Evolutionary conservation across 2,113 vertebrate species (phyloP).

Genomic region (Bubo blakistoni): DNA sequence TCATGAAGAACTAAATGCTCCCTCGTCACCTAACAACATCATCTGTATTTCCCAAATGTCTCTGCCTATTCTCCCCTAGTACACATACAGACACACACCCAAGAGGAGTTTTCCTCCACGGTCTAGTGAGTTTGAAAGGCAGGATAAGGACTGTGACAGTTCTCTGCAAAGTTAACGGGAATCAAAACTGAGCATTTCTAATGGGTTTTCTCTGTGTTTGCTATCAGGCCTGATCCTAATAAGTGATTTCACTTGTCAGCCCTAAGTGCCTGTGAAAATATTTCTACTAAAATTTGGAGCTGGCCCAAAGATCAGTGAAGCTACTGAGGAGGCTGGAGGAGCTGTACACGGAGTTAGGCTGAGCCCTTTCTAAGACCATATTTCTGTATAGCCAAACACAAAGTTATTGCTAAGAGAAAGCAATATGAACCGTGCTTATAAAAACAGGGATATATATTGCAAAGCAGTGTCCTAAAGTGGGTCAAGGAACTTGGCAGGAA

Average conservation of each 20-base stretch:
- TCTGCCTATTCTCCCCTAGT: background rate
- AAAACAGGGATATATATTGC: fast-evolving
- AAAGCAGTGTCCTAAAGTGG: background rate
- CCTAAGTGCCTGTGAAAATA: background rate
- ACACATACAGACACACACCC: background rate
- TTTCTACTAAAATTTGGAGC: background rate
- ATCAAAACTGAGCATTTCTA: background rate
- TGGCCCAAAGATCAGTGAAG: background rate
- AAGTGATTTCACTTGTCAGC: background rate
- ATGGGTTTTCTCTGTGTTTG: background rate
- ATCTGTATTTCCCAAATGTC: background rate
- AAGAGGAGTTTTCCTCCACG: background rate
- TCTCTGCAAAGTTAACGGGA: background rate
- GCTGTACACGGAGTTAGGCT: fast-evolving
- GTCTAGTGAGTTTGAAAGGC: background rate
- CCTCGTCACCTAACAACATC: background rate
- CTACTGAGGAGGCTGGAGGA: background rate
- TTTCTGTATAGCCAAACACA: background rate
- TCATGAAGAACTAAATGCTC: background rate
- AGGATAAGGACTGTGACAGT: background rate
- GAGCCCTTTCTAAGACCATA: background rate
- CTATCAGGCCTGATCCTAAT: background rate
- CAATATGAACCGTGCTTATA: fast-evolving
- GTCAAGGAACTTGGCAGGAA: background rate
- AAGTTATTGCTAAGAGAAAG: background rate